Evolutionary conservation across 1,140 invertebrate genomes (phyloP).

Genomic region (Euschistus heros): DNA sequence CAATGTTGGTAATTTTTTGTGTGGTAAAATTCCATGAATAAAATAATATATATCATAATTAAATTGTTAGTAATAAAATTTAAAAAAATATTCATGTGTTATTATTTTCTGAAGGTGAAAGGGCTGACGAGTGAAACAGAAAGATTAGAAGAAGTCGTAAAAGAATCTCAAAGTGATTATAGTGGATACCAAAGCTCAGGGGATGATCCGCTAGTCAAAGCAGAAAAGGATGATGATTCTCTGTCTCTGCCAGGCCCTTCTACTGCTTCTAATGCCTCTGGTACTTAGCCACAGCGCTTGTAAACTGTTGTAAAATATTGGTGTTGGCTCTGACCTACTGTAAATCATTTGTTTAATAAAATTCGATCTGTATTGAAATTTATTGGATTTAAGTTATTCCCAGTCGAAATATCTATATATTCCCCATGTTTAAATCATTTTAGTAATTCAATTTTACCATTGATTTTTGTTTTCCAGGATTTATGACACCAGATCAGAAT

Average conservation of each 20-base stretch:
- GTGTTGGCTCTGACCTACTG: no score
- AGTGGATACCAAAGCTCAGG: neutral
- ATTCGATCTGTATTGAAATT: no score
- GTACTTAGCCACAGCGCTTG: slow-evolving; percentile 2
- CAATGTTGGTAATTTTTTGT: no score
- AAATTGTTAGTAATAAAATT: no score
- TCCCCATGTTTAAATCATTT: no score
- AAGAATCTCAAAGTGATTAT: slow-evolving; percentile 11
- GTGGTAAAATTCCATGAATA: no score
- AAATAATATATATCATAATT: no score
- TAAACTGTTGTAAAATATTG: no score
- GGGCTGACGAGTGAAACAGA: slow-evolving; percentile 12
- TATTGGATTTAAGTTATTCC: no score
- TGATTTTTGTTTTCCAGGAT: neutral
- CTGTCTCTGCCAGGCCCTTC: slow-evolving; percentile 9
- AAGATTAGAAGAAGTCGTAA: slow-evolving; percentile 4
- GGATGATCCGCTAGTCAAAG: slow-evolving; percentile 1
- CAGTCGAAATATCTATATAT: no score
- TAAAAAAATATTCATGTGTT: neutral
- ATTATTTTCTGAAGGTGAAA: neutral
- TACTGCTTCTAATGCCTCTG: neutral
- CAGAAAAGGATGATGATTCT: slow-evolving; percentile 17
- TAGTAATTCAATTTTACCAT: no score
- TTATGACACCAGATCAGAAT: neutral
- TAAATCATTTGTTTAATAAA: no score